phyloP scores from a whole-genome alignment of 1,140 invertebrate species.

The Drosophila ambigua region DNA sequence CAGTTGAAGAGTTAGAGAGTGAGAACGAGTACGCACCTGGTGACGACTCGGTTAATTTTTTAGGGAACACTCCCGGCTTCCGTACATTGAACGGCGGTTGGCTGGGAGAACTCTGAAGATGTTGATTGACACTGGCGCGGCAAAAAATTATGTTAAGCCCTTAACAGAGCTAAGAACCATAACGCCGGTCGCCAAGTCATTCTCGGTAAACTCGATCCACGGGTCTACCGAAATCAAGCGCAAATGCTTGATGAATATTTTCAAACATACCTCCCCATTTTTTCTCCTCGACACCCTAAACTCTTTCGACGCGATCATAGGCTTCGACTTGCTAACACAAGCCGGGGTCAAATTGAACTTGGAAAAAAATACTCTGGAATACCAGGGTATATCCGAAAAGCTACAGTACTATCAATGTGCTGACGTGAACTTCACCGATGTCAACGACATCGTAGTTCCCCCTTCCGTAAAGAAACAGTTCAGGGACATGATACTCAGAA shows the following conservation, averaged over 20 bases:
- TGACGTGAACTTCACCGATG: constrained; percentile 9
- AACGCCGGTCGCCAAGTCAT: constrained; percentile 26
- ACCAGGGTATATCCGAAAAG: constrained; percentile 1
- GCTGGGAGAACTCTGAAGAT: constrained; percentile 33
- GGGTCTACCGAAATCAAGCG: constrained; percentile 13
- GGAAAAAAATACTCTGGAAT: constrained; percentile 1
- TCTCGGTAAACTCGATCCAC: constrained; percentile 37
- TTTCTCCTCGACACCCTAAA: constrained; percentile 6
- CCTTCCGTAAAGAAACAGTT: constrained; percentile 7
- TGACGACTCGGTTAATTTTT: constrained; percentile 27
- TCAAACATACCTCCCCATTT: constrained; percentile 14
- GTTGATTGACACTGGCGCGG: constrained; percentile 35
- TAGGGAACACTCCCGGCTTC: constrained; percentile 30
- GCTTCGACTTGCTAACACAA: constrained; percentile 13
- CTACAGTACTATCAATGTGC: constrained; percentile 1
- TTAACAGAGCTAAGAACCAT: constrained; percentile 28
- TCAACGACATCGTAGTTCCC: not conserved
- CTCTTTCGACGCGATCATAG: constrained; percentile 9
- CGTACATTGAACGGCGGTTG: constrained; percentile 31
- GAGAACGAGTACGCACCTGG: constrained; percentile 5
- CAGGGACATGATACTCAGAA: constrained; percentile 8
- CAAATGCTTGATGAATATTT: constrained; percentile 23
- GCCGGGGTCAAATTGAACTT: not conserved
- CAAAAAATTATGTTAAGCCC: constrained; percentile 31
- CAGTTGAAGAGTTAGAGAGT: constrained; percentile 16